These are phyloP conservation scores for Sarcophaga carnaria DNA, from an alignment of 2,888 invertebrate species.

Conservation along the genomic window DNA sequence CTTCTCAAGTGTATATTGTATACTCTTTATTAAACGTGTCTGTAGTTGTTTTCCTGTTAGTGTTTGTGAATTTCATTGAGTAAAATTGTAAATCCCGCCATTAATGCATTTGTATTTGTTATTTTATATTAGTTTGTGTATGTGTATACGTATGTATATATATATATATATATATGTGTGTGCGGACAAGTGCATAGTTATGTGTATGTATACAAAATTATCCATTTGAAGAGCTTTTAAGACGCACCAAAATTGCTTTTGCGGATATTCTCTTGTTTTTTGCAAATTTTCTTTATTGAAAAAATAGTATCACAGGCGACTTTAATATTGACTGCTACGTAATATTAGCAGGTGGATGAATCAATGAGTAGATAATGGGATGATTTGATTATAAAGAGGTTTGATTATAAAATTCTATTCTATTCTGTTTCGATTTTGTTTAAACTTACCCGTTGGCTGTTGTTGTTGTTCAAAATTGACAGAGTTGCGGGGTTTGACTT, in stretches of 20 bases:
- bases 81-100: slow-evolving; percentile 72
- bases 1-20: slow-evolving; percentile 38
- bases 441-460: slow-evolving; percentile 77
- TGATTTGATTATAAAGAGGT: not conserved
- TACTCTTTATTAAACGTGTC: slow-evolving; percentile 65
- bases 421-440: slow-evolving; percentile 33
- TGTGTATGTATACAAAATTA: not conserved
- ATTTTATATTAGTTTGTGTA: not conserved
- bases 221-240: not conserved
- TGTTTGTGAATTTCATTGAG: slow-evolving; percentile 76
- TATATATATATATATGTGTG: not conserved
- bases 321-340: not conserved
- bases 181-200: slow-evolving; percentile 61
- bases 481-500: slow-evolving; percentile 79
- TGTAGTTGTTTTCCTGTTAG: not conserved
- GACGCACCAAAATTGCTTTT: slow-evolving; percentile 68
- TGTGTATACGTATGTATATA: not conserved
- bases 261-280: slow-evolving; percentile 66
- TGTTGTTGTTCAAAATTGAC: slow-evolving; percentile 74
- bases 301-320: not conserved
- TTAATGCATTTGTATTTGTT: slow-evolving; percentile 38
- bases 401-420: not conserved
- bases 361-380: slow-evolving; percentile 20
- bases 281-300: not conserved
- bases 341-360: not conserved